These are phyloP conservation scores for Bombus balteatus DNA, from an alignment of 1,140 invertebrate genomes.

Conservation along the genomic window DNA sequence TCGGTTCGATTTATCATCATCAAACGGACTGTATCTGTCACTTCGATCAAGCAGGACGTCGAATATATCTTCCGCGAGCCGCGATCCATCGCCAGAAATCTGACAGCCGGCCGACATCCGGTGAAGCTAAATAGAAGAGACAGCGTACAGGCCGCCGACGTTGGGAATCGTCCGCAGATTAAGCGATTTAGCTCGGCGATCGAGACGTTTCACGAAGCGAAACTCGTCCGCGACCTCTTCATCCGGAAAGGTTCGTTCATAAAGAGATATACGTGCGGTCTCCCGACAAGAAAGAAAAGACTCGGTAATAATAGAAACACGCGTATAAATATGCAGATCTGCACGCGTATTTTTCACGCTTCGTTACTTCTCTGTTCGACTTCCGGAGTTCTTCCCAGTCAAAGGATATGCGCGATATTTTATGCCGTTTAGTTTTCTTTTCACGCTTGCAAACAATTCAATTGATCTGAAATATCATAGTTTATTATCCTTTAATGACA, in stretches of 20 bases:
- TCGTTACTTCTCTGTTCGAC: constrained; percentile 25
- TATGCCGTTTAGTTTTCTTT: background rate
- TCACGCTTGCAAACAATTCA: background rate
- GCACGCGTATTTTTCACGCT: constrained; percentile 55
- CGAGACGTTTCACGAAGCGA: background rate
- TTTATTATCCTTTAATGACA: background rate
- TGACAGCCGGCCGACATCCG: constrained; percentile 50
- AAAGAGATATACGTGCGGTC: background rate
- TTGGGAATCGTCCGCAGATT: constrained; percentile 45
- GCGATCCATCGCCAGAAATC: constrained; percentile 45
- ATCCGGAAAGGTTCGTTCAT: background rate
- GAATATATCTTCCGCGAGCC: constrained; percentile 23
- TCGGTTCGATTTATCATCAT: constrained; percentile 72
- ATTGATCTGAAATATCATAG: too few species aligned
- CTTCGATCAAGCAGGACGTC: constrained; percentile 41
- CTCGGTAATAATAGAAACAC: constrained; percentile 5
- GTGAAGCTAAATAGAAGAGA: constrained; percentile 53
- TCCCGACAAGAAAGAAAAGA: constrained; percentile 11
- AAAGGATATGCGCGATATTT: background rate
- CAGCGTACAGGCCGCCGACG: constrained; percentile 43
- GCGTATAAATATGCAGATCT: constrained; percentile 31
- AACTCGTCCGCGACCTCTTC: constrained; percentile 9
- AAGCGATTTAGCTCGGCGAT: constrained; percentile 30
- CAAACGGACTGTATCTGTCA: constrained; percentile 22
- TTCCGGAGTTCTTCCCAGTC: constrained; percentile 22